Conservation (phyloP, 2,797 vertebrate genomes). For the Gastrophryne carolinensis region DNA sequence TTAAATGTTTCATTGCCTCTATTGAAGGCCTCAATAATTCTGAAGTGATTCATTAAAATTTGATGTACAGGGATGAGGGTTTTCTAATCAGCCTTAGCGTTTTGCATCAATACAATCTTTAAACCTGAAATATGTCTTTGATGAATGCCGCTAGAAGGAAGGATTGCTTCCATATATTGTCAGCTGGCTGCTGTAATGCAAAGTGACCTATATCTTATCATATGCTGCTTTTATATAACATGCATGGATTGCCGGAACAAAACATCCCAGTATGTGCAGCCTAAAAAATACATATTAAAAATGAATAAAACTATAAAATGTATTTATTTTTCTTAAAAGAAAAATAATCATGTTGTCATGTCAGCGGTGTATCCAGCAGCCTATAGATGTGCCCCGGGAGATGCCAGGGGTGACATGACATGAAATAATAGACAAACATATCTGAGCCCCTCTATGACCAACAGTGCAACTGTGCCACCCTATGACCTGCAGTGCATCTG, state of each 20-base stretch:
- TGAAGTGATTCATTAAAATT: slow-evolving; percentile 43
- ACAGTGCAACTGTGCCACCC: too few species aligned
- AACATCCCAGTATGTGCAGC: too few species aligned
- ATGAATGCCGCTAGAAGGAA: slow-evolving; percentile 21
- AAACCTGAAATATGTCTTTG: slow-evolving; percentile 1
- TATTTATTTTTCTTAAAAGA: too few species aligned
- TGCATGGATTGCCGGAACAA: background rate
- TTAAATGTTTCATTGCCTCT: slow-evolving; percentile 33
- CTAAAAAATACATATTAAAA: too few species aligned
- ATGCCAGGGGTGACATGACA: too few species aligned
- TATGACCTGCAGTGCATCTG: too few species aligned
- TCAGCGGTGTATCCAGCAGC: too few species aligned
- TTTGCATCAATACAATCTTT: slow-evolving; percentile 27
- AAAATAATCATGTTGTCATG: too few species aligned
- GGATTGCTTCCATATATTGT: background rate
- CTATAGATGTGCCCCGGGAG: too few species aligned
- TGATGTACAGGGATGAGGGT: background rate
- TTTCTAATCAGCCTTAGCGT: background rate
- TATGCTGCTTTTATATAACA: background rate
- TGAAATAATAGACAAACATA: too few species aligned
- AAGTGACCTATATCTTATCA: background rate
- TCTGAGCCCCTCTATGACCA: too few species aligned
- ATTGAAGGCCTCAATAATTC: slow-evolving; percentile 6
- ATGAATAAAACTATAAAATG: too few species aligned
- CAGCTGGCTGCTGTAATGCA: background rate